Base-by-base conservation (phyloP, 2,113 vertebrate species). In the Anoplopoma fimbria region DNA sequence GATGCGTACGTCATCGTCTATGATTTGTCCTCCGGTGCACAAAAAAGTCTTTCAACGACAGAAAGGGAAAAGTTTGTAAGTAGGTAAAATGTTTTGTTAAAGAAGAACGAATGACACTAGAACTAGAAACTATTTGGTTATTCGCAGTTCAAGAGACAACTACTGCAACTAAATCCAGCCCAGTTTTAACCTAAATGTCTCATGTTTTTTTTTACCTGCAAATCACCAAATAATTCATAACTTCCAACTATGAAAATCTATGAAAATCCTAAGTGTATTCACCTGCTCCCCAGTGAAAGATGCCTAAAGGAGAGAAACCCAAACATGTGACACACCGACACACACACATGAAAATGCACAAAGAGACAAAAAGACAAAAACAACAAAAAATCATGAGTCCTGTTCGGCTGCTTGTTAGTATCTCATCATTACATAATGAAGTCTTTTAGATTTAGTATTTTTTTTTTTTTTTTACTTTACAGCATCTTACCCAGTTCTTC, bases 401-500 rank as follows among this genome's bases (percentile, higher is more conserved):
- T 4, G 36, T 1, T 38, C 4, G 60, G 8, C 36, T 45, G 29
- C 38, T 63, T 29, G 47, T 57, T 29, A 42, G 12, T 27, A 57
- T 40, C 19, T 53, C n/a, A 61, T 58, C 33, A 7, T 62, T 33
- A 9, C 49, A 10, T 1, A 23, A 10, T 9, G 7, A 69, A 6
- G 1, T 23, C 6, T 77, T 21, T 23, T 1, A n/a, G 2, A 33
- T 40, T 10, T 9, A 9, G 4, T 33, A 17, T 31, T 13, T 7
- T 34, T 53, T 29, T 70, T 1, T 8, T 13, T 36, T 47, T 25
- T 70, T 0, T 0, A 6, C 23, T 13, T 29, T 12, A 14, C 29
- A 10, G 47, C 25, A 0, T 73, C 96, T 95, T 90, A 99, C 98
- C 98, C 98, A 99, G 84, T 99, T 99, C 89, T 99, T 99, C 82